Conservation (phyloP, 2,113 vertebrate genomes). For the Pseudolaguvia tuberculata region DNA sequence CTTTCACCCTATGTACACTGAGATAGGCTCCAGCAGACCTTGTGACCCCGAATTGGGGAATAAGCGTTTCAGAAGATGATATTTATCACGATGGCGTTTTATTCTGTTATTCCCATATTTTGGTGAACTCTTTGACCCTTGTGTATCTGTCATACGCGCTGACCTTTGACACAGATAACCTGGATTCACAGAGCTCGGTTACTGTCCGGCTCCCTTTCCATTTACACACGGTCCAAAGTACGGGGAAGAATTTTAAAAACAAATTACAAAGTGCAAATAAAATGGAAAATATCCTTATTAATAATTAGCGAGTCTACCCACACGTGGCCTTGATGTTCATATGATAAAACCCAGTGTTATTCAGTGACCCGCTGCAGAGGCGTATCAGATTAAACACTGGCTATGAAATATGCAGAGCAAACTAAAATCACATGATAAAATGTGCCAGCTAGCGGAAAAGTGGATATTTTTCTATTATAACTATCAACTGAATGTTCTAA, state of each 20-base stretch:
- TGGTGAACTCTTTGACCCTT: constrained; percentile 10
- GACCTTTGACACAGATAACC: constrained; percentile 44
- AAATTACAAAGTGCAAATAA: constrained; percentile 53
- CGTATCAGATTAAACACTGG: constrained; percentile 16
- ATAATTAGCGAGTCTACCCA: constrained; percentile 52
- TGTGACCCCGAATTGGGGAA: too few relatives aligned
- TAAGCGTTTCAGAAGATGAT: too few relatives aligned
- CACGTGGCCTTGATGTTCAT: constrained; percentile 40
- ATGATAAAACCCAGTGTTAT: constrained; percentile 34
- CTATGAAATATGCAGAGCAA: constrained; percentile 19
- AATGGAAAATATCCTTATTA: constrained; percentile 50
- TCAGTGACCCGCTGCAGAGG: constrained; percentile 26
- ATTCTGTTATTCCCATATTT: background rate
- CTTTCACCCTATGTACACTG: too few relatives aligned
- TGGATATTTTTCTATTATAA: constrained; percentile 9
- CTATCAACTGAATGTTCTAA: background rate
- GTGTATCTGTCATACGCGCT: constrained; percentile 7
- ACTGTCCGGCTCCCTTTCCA: constrained; percentile 22
- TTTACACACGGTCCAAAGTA: constrained; percentile 43
- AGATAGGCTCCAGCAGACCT: too few relatives aligned
- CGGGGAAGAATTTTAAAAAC: constrained; percentile 48
- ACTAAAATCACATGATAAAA: constrained; percentile 13
- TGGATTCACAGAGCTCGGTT: constrained; percentile 30
- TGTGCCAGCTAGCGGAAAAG: constrained; percentile 6
- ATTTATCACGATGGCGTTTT: background rate